Evolutionary conservation across 1,140 invertebrate genomes (phyloP), one percentile per base, ranked within the genome.

Genomic region (Sminthurides bifidus): DNA sequence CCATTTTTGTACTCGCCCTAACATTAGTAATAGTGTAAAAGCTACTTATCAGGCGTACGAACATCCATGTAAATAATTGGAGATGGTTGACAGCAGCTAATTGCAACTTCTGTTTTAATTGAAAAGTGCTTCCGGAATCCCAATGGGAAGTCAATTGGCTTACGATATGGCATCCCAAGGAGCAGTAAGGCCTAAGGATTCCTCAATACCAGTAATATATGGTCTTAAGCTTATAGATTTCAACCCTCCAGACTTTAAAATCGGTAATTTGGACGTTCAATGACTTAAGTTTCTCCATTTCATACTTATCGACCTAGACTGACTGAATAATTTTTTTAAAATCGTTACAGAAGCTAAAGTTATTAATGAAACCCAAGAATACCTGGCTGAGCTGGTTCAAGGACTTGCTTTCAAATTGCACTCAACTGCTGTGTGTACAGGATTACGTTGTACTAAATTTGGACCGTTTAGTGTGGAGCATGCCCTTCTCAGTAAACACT

Each of bases 101-200:
- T 10, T 35, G 10, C n/a, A 10, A 37, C 12, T 37, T 12, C 33
- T 37, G 33, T 12, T 12, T 37, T 12, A 37, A 17, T 62, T 51
- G 73, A 76, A 33, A 68, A 88, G 86, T 59, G 67, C 81, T 40
- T 79, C 79, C 57, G 87, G 87, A 37, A 73, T 94, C 0, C 79
- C 87, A 69, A 74, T 86, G 30, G 76, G 87, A 60, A 90, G 84
- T 59, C 83, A 96, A 74, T 79, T 81, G 45, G 88, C 89, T 10
- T 96, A 91, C 71, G 87, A 95, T 43, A 66, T 95, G 52, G 88
- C 89, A 17, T 72, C 76, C 15, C 69, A 82, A 72, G 92, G 92
- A 1, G 71, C 81, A 0, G 75, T 94, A 5, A 71, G 89, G 55
- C 89, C 92, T 1, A 70, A 72, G 0, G 69, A 81, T 58, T 74